Percentiles rank a stretch among this genome's conserved stretches.
These are phyloP conservation scores for Heteromormyrus szaboi DNA, from an alignment of 2,797 vertebrate species.

Conservation along the genomic window DNA sequence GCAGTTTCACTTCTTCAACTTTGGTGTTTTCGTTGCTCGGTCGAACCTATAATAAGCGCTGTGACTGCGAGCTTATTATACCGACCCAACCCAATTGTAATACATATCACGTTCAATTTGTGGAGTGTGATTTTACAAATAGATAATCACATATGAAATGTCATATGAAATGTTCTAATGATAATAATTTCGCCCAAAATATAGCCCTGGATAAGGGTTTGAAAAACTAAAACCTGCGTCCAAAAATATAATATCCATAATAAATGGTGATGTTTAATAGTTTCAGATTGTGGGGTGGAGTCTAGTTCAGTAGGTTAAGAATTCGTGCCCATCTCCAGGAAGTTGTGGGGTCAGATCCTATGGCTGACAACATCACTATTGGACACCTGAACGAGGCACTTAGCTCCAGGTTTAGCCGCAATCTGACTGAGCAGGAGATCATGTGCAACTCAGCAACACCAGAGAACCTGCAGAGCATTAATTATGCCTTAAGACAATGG, in stretches of 20 bases:
- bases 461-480: slow-evolving; percentile 23
- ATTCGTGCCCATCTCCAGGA: not conserved
- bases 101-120: not conserved
- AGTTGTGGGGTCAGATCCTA: not conserved
- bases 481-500: slow-evolving; percentile 24
- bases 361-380: not conserved
- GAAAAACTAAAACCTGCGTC: not conserved
- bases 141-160: not conserved
- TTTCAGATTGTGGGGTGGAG: not conserved
- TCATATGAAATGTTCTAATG: not conserved
- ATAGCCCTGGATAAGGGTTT: not conserved
- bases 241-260: not conserved
- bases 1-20: not conserved
- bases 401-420: not conserved
- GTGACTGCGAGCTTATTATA: not conserved
- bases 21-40: not conserved
- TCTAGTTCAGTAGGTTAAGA: not conserved
- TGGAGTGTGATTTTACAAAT: not conserved
- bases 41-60: not conserved
- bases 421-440: not conserved
- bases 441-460: not conserved
- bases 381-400: not conserved
- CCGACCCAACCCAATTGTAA: not conserved
- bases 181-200: not conserved
- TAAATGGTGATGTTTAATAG: not conserved